Conservation (phyloP, 2,888 invertebrate genomes). For the Drosophila robusta region DNA sequence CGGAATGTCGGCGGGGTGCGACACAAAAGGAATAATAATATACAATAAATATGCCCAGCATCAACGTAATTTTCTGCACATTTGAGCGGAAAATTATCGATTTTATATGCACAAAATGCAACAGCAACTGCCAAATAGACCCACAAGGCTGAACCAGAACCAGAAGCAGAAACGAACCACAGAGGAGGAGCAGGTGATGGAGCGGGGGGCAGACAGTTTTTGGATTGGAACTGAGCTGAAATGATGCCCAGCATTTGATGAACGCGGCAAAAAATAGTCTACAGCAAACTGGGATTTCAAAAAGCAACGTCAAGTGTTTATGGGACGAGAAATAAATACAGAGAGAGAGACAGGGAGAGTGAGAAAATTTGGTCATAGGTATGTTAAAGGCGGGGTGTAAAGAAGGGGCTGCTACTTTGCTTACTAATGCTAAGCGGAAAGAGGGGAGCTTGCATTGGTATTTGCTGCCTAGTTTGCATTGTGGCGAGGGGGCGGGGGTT, state of each 20-base stretch:
- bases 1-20: too few species aligned
- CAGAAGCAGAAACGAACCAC: conserved; percentile 4
- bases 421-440: conserved; percentile 46
- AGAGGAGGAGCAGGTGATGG: not conserved
- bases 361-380: conserved; percentile 8
- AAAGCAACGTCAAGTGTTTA: conserved; percentile 40
- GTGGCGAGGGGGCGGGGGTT: not conserved
- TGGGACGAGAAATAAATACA: not conserved
- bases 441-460: conserved; percentile 21
- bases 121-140: conserved; percentile 58
- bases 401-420: conserved; percentile 65
- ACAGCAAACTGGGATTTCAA: conserved; percentile 24
- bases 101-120: conserved; percentile 71
- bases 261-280: conserved; percentile 31
- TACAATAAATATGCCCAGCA: conserved; percentile 43
- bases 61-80: conserved; percentile 80
- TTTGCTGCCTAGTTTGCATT: conserved; percentile 31
- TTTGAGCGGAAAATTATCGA: conserved; percentile 82
- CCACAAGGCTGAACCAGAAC: conserved; percentile 27
- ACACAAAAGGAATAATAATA: conserved; percentile 15
- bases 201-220: conserved; percentile 18
- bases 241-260: conserved; percentile 60
- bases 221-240: conserved; percentile 43
- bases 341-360: not conserved
- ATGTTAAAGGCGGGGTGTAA: conserved; percentile 1